Evolutionary conservation across 1,140 invertebrate species (phyloP), one percentile per base, ranked within the genome.

Genomic region (Diorhabda elongata): DNA sequence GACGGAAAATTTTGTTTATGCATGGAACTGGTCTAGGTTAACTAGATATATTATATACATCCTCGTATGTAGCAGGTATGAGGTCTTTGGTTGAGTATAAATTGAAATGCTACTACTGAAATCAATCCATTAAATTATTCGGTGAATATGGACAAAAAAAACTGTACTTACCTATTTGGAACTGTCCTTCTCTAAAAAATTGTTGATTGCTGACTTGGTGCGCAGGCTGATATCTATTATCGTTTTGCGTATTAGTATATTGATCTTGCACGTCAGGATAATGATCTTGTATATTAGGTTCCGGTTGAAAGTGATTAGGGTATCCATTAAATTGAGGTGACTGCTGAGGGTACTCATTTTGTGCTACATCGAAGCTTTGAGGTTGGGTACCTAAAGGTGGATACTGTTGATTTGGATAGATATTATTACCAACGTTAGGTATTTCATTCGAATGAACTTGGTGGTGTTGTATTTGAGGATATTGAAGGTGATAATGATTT

Each of bases 401-500:
- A 3, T 64, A 45, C 41, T 66, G 52, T 4, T 66, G 64, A 26
- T 44, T 11, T 6, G 42, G 61, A 4, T 8, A 42, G 0, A 61
- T 8, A 26, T 43, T 42, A 61, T 9, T 61, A 5, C n/a, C 0
- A 4, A n/a, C 4, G 42, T n/a, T n/a, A 61, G 11, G 60, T 9
- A 61, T 42, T 8, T 8, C 60, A 26, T 61, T 58, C 68, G 63
- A 6, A 69, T 58, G 26, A 60, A 58, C 11, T 59, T 74, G 73
- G 3, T 67, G 68, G 52, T 72, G 70, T 42, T 66, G 73, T 43
- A 72, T 72, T 26, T 72, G 70, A 6, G 67, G 69, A 42, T 72
- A 71, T 41, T 72, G 70, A 47, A 71, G 68, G 7, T 67, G 47
- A 4, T 65, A 58, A 47, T 71, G 73, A 44, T 69, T 41, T 5